Percentiles rank a stretch among this genome's conserved stretches.
Conservation (phyloP, 2,113 vertebrate genomes). For the Tor tambroides region DNA sequence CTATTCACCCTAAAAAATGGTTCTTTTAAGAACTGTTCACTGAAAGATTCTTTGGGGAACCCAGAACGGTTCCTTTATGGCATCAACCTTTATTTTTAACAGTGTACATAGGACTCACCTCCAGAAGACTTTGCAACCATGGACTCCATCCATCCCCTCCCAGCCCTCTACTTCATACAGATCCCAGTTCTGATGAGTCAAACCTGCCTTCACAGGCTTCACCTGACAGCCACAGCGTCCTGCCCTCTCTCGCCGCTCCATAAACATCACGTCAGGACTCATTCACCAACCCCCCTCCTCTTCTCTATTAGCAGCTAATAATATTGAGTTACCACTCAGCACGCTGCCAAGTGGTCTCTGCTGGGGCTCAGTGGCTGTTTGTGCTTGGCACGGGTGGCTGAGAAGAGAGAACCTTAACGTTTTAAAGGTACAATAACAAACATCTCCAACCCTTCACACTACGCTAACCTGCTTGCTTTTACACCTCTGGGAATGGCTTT, state of each 20-base stretch:
- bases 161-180: neutral
- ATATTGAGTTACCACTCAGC: conserved; percentile 58
- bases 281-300: conserved; percentile 11
- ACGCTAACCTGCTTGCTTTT: conserved; percentile 26
- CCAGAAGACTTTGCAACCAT: neutral
- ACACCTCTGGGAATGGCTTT: conserved; percentile 43
- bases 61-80: neutral
- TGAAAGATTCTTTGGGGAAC: neutral
- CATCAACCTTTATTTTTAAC: neutral
- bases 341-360: conserved; percentile 56
- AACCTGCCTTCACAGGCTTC: conserved; percentile 26
- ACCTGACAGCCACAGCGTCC: conserved; percentile 29
- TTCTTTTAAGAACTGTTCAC: too few relatives aligned
- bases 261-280: conserved; percentile 58
- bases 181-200: conserved; percentile 7
- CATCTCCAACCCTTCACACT: conserved; percentile 7
- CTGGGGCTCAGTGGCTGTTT: conserved; percentile 48
- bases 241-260: conserved; percentile 30
- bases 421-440: conserved; percentile 55
- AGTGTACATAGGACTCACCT: neutral
- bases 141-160: neutral
- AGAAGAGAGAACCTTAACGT: conserved; percentile 36
- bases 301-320: conserved; percentile 63
- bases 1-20: neutral
- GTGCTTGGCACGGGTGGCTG: conserved; percentile 42